These are phyloP conservation scores for Polydrusus tereticollis DNA, from an alignment of 2,888 invertebrate genomes.

Conservation along the genomic window DNA sequence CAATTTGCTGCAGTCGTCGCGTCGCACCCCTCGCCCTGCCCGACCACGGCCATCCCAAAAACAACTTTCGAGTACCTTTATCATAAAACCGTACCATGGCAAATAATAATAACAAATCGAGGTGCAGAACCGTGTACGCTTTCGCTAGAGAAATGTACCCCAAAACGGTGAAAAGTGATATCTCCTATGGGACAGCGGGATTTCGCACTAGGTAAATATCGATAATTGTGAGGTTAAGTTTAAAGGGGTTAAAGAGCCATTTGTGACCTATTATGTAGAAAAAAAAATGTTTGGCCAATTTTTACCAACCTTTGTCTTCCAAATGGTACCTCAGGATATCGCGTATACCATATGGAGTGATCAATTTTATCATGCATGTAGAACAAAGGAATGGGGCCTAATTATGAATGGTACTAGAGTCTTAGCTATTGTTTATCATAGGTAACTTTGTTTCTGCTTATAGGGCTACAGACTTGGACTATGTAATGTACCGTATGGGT, in stretches of 20 bases:
- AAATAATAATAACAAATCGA: slow-evolving; percentile 57
- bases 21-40: slow-evolving; percentile 17
- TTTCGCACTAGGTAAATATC: slow-evolving; percentile 82
- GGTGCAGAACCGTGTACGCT: slow-evolving; percentile 78
- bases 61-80: slow-evolving; percentile 41
- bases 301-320: no score
- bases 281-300: background rate
- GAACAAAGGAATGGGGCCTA: no score
- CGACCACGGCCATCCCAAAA: slow-evolving; percentile 24
- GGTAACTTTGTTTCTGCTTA: slow-evolving; percentile 59
- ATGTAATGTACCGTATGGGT: slow-evolving; percentile 96
- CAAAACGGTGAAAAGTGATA: slow-evolving; percentile 75
- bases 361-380: no score
- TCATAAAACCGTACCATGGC: slow-evolving; percentile 53
- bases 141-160: slow-evolving; percentile 85
- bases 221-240: slow-evolving; percentile 50
- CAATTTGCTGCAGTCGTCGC: slow-evolving; percentile 9
- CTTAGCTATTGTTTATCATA: background rate
- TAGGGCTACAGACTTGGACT: slow-evolving; percentile 87
- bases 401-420: no score
- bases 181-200: slow-evolving; percentile 89
- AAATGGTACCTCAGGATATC: no score
- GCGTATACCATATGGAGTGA: no score
- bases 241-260: slow-evolving; percentile 37
- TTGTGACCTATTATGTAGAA: slow-evolving; percentile 34